Base-by-base conservation (phyloP, 2,113 vertebrate species). In the Marmota flaviventris region DNA sequence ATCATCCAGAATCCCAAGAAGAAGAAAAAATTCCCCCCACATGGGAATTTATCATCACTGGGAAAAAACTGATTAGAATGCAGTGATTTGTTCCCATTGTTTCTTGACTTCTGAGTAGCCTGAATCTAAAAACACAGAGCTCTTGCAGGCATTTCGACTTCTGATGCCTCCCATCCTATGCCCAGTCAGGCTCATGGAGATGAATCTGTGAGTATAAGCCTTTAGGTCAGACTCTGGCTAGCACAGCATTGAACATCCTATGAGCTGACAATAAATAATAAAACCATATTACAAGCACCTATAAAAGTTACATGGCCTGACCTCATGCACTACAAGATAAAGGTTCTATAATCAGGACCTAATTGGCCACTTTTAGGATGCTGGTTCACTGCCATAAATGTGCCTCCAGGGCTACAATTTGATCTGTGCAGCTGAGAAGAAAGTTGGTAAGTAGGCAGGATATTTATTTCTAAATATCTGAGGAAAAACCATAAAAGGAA, bases 381-480 rank as follows among this genome's bases (percentile, higher is more conserved):
- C 34, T 10, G 83, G 85, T 56, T 93, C 20, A n/a, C 87, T 83
- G 25, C 56, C 75, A 91, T 85, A 92, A 77, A 63, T 82, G 25
- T 72, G n/a, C 56, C 39, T 95, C 67, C 22, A 91, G 37, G n/a
- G 88, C 61, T 90, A 56, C 0, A 17, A 84, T 98, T 93, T 97
- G 56, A 91, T 95, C 70, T 95, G 70, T 65, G 51, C 25, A 61
- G 32, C 48, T 87, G 65, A 95, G 93, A 94, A 96, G 63, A 95
- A 89, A 92, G 69, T 93, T 95, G 75, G 75, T 93, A 91, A 95
- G 51, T 70, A 22, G 84, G 53, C 42, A 94, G 58, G 65, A 65
- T 92, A 95, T 96, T 97, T 97, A 34, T 91, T 70, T 96, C 72
- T 85, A 93, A 94, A 89, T 95, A 96, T 85, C 53, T 86, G 70